Evolutionary conservation across 1,140 invertebrate species (phyloP).

Genomic region (Drosophila arawakana): DNA sequence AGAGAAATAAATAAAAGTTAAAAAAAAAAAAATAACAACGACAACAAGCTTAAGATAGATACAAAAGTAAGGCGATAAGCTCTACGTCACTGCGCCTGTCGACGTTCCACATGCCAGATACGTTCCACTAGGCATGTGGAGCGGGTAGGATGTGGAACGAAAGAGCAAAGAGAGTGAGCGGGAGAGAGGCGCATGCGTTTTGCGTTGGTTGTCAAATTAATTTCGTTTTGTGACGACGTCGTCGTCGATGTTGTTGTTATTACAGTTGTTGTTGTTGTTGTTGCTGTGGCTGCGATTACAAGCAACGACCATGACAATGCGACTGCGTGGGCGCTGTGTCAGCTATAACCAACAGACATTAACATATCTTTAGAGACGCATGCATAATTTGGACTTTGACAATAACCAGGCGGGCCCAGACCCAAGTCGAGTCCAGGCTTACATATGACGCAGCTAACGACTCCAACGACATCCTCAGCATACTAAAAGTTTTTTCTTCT

Average conservation of each 20-base stretch:
- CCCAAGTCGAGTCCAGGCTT: not conserved
- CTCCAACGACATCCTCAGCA: conserved; percentile 61
- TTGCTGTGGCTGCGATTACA: conserved; percentile 32
- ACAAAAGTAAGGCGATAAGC: conserved; percentile 68
- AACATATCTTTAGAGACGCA: conserved; percentile 69
- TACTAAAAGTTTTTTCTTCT: conserved; percentile 51
- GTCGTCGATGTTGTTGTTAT: conserved; percentile 25
- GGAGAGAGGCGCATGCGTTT: conserved; percentile 65
- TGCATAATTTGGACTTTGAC: conserved; percentile 79
- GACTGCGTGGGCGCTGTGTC: conserved; percentile 60
- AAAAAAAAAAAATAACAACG: not conserved
- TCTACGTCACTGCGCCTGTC: too few species aligned
- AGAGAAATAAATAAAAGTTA: not conserved
- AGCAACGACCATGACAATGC: conserved; percentile 61
- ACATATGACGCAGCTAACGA: conserved; percentile 46
- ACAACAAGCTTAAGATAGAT: conserved; percentile 76
- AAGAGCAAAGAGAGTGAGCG: not conserved
- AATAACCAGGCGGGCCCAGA: conserved; percentile 49
- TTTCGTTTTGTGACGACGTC: conserved; percentile 69
- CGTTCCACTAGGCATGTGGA: not conserved
- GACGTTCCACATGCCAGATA: conserved; percentile 28
- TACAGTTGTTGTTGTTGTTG: not conserved
- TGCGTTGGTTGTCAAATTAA: conserved; percentile 82
- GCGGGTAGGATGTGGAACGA: not conserved
- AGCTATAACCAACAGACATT: conserved; percentile 68